Evolutionary conservation across 2,888 invertebrate species (phyloP).

Genomic region (Ophion ventricosus): DNA sequence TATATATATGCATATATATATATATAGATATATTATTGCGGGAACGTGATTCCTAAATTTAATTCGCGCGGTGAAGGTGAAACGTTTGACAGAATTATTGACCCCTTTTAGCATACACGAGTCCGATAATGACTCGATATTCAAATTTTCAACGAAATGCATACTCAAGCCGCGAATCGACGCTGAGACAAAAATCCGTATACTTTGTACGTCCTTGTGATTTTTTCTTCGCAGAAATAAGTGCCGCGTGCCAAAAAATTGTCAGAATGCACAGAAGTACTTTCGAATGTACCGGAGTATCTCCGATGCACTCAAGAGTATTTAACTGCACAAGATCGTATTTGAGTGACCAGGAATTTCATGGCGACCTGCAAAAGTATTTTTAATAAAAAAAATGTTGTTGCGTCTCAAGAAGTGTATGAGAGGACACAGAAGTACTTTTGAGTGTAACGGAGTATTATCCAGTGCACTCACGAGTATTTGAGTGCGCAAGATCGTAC

Average conservation of each 20-base stretch:
- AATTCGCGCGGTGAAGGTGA: neutral
- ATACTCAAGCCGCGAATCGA: neutral
- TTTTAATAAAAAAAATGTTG: too few relatives aligned
- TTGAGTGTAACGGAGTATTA: neutral
- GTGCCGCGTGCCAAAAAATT: too few relatives aligned
- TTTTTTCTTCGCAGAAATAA: neutral
- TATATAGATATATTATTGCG: neutral
- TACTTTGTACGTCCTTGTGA: neutral
- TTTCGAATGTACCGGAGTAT: too few relatives aligned
- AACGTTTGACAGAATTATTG: constrained; percentile 8
- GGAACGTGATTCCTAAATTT: neutral
- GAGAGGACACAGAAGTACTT: neutral
- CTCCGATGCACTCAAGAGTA: too few relatives aligned
- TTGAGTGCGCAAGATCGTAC: neutral
- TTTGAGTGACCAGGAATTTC: too few relatives aligned
- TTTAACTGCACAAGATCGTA: too few relatives aligned
- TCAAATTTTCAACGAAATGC: neutral
- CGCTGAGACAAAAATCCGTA: neutral
- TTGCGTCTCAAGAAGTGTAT: too few relatives aligned
- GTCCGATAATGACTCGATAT: neutral
- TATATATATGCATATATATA: too few relatives aligned
- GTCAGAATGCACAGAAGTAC: too few relatives aligned
- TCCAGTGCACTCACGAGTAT: neutral
- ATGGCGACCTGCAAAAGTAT: too few relatives aligned
- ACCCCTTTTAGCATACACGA: constrained; percentile 50